Evolutionary conservation across 2,888 invertebrate genomes (phyloP).

Genomic region (Phrixothrix hirtus): DNA sequence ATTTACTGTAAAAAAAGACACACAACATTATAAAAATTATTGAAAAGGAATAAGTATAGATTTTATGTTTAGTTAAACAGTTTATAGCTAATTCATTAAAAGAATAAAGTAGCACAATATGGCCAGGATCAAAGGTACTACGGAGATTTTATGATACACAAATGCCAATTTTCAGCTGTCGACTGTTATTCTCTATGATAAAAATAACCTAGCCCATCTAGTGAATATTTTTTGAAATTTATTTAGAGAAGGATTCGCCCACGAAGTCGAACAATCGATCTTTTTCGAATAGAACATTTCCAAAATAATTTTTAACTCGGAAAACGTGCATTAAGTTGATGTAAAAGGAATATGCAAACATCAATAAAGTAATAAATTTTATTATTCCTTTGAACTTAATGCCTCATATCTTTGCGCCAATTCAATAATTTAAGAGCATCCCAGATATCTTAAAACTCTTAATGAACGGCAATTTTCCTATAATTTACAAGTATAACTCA

Average conservation of each 20-base stretch:
- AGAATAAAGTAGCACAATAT: conserved; percentile 11
- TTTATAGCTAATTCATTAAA: conserved; percentile 15
- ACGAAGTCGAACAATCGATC: conserved; percentile 19
- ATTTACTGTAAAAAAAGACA: neutral
- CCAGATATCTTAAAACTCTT: too few species aligned
- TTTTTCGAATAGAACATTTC: conserved; percentile 14
- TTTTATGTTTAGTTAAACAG: conserved; percentile 10
- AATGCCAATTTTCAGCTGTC: conserved; percentile 30
- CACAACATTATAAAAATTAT: neutral
- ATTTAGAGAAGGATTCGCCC: conserved; percentile 19
- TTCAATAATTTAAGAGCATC: too few species aligned
- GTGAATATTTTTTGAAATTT: conserved; percentile 20
- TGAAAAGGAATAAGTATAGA: neutral
- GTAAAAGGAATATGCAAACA: neutral
- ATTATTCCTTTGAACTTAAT: neutral
- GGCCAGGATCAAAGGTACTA: conserved; percentile 17
- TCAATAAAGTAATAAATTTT: neutral
- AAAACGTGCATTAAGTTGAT: neutral
- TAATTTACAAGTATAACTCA: too few species aligned
- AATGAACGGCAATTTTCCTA: too few species aligned
- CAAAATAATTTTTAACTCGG: conserved; percentile 9
- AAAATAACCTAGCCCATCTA: conserved; percentile 23
- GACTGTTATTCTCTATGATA: conserved; percentile 18
- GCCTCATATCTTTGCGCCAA: neutral
- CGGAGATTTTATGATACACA: conserved; percentile 26